Evolutionary conservation across 2,888 invertebrate species (phyloP).

Genomic region (Ophioninae sp.): DNA sequence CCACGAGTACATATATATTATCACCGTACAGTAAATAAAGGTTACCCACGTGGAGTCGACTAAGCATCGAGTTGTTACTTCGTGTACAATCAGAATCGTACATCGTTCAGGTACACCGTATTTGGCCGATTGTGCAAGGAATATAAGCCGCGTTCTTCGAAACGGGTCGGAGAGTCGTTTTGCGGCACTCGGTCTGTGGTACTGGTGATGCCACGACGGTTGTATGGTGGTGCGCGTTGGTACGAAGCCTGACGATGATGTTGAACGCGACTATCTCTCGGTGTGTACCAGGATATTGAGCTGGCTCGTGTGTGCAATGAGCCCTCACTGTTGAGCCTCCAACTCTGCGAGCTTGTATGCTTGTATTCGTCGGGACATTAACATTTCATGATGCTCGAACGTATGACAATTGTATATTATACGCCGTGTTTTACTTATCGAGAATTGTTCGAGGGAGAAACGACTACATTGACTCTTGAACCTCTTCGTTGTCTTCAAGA

Average conservation of each 20-base stretch:
- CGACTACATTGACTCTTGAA: conserved; percentile 7
- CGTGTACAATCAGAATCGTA: conserved; percentile 63
- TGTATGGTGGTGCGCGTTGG: conserved; percentile 14
- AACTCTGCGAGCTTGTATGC: conserved; percentile 5
- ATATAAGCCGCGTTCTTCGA: conserved; percentile 55
- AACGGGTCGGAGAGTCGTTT: conserved; percentile 59
- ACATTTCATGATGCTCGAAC: conserved; percentile 17
- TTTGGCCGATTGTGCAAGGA: conserved; percentile 71
- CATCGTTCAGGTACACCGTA: conserved; percentile 65
- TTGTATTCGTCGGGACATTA: conserved; percentile 1
- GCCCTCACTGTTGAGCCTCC: conserved; percentile 23
- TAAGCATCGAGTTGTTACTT: conserved; percentile 56
- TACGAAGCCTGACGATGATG: conserved; percentile 34
- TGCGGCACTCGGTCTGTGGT: conserved; percentile 37
- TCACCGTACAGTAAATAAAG: conserved; percentile 40
- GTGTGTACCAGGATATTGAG: conserved; percentile 40
- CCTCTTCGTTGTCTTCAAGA: not conserved
- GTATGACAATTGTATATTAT: conserved; percentile 2
- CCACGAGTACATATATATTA: conserved; percentile 18
- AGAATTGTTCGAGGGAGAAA: not conserved
- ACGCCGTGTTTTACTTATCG: not conserved
- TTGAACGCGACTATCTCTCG: conserved; percentile 53
- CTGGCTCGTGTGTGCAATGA: not conserved
- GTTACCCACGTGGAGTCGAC: conserved; percentile 45
- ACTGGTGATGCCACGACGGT: conserved; percentile 10